phyloP scores from a whole-genome alignment of 1,140 invertebrate species.

The Panagrolaimus sp. region DNA sequence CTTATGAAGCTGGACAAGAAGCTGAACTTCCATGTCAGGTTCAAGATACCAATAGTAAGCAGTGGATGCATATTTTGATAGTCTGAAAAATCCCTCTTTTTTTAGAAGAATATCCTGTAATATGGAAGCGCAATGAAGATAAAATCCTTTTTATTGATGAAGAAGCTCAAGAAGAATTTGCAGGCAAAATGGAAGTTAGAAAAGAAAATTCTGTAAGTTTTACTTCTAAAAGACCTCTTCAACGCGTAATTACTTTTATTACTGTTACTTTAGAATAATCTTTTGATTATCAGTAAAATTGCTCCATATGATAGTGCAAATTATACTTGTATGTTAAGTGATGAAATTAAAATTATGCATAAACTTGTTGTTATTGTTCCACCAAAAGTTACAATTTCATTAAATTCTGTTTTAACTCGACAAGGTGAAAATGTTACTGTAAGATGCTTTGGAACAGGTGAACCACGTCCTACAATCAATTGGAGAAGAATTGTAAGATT shows the following conservation, averaged over 20 bases:
- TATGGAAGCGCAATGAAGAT: not conserved
- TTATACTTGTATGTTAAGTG: not conserved
- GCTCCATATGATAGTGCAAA: not conserved
- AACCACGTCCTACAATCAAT: not conserved
- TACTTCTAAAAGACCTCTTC: not conserved
- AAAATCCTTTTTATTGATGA: conserved; percentile 1
- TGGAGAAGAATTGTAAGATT: not conserved
- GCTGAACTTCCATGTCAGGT: not conserved
- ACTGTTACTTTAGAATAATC: not conserved
- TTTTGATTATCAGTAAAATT: not conserved
- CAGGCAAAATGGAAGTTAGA: not conserved
- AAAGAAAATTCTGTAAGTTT: not conserved
- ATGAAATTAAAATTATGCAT: not conserved
- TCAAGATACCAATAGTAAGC: not conserved
- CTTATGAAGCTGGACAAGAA: not conserved
- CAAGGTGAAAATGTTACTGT: not conserved
- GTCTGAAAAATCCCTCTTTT: too few relatives aligned
- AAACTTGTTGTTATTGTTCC: not conserved
- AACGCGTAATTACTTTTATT: not conserved
- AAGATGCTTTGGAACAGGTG: not conserved
- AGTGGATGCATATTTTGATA: too few relatives aligned
- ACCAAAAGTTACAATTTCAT: not conserved
- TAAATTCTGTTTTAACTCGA: not conserved
- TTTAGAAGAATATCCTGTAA: not conserved
- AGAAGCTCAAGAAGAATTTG: not conserved